phyloP scores from a whole-genome alignment of 2,797 vertebrate species.

The Cuculus canorus region DNA sequence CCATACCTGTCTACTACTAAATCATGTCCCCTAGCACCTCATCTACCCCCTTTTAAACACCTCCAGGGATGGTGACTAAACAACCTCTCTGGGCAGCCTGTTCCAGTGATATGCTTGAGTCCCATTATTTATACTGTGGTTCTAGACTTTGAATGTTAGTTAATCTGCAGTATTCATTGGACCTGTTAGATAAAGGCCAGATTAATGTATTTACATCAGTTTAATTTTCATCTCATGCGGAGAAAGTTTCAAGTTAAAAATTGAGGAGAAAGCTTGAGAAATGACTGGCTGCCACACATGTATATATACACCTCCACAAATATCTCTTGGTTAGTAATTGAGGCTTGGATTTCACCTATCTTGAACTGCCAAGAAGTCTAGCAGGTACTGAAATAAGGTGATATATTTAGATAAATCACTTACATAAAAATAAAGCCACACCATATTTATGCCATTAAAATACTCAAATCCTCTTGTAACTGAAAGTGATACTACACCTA shows the following conservation, averaged over 20 bases:
- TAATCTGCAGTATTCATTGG: background rate
- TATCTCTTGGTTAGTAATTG: background rate
- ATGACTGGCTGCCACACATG: background rate
- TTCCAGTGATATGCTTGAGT: background rate
- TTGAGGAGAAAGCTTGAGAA: background rate
- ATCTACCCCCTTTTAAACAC: too few relatives aligned
- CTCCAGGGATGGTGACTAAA: too few relatives aligned
- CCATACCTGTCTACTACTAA: too few relatives aligned
- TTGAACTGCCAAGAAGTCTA: constrained; percentile 28
- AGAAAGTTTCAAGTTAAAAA: background rate
- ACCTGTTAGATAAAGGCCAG: background rate
- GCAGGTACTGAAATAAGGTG: background rate
- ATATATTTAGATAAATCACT: constrained; percentile 25
- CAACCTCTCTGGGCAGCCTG: too few relatives aligned
- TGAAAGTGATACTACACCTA: background rate
- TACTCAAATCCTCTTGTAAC: background rate
- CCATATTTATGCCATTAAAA: constrained; percentile 22
- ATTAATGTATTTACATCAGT: background rate
- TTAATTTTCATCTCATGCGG: background rate
- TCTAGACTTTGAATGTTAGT: background rate
- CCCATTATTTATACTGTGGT: background rate
- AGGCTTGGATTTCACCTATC: constrained; percentile 18
- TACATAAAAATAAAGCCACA: background rate
- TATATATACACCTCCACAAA: background rate
- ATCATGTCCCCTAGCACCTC: too few relatives aligned